Conservation (phyloP, 2,113 vertebrate genomes). For the Apodemus sylvaticus region DNA sequence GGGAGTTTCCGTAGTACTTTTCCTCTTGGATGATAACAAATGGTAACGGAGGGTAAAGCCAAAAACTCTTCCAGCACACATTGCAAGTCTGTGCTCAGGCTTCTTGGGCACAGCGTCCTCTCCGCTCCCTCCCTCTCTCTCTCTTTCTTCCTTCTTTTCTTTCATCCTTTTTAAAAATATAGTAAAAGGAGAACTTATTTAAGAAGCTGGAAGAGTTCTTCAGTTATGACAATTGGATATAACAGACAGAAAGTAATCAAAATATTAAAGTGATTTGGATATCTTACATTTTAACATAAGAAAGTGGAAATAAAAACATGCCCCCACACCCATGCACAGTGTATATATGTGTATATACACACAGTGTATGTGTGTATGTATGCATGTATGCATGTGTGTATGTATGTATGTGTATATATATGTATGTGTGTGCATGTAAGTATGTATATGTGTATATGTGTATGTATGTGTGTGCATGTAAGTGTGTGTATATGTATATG, state of each 20-base stretch:
- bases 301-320: background rate
- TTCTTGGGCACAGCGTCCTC: background rate
- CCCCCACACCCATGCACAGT: background rate
- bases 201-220: background rate
- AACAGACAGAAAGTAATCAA: background rate
- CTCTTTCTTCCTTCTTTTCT: background rate
- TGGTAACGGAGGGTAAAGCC: background rate
- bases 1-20: background rate
- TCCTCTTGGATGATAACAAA: background rate
- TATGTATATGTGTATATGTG: background rate
- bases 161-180: background rate
- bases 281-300: background rate
- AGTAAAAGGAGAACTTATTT: background rate
- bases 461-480: rapidly evolving
- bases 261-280: background rate
- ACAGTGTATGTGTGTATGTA: background rate
- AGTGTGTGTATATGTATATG: background rate
- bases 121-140: background rate
- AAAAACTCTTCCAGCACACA: background rate
- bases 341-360: rapidly evolving
- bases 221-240: background rate
- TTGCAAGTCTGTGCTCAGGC: background rate
- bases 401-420: background rate
- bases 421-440: background rate
- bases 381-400: background rate